Evolutionary conservation across 2,797 vertebrate genomes (phyloP).

Genomic region (Thalassophryne amazonica): DNA sequence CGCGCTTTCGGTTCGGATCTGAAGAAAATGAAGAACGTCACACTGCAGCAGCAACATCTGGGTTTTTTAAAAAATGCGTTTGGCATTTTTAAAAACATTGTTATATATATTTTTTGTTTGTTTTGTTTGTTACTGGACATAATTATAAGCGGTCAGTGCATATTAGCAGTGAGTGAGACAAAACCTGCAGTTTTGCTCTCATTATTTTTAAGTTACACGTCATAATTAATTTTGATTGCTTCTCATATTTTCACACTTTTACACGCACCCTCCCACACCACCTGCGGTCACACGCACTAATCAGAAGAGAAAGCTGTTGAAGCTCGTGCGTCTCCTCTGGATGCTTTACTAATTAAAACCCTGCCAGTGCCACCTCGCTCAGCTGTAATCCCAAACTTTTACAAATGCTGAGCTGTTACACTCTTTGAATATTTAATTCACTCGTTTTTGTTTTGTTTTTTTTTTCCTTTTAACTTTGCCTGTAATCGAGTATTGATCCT

Average conservation of each 20-base stretch:
- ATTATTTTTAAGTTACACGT: no score
- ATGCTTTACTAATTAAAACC: slow-evolving; percentile 60
- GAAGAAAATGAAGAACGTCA: slow-evolving; percentile 20
- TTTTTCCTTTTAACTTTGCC: no score
- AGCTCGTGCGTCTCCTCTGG: slow-evolving; percentile 32
- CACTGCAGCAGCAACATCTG: neutral
- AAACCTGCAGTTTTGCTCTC: no score
- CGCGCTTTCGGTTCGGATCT: slow-evolving; percentile 87
- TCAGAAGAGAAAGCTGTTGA: slow-evolving; percentile 6
- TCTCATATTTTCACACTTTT: slow-evolving; percentile 4
- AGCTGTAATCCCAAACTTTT: slow-evolving; percentile 3
- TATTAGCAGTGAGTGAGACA: no score
- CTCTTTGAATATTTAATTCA: slow-evolving; percentile 29
- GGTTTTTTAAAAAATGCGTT: no score
- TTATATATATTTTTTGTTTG: no score
- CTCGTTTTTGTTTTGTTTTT: slow-evolving; percentile 41
- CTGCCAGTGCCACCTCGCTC: slow-evolving; percentile 6
- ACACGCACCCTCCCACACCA: neutral
- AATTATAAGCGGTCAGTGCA: no score
- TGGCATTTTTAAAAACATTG: no score
- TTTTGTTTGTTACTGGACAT: no score
- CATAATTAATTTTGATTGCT: slow-evolving; percentile 28
- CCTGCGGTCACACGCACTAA: neutral
- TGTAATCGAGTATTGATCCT: slow-evolving; percentile 53
- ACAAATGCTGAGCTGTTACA: slow-evolving; percentile 9